Evolutionary conservation across 2,888 invertebrate genomes (phyloP), one percentile per base, ranked within the genome.

Genomic region (Drosophila anomelani): DNA sequence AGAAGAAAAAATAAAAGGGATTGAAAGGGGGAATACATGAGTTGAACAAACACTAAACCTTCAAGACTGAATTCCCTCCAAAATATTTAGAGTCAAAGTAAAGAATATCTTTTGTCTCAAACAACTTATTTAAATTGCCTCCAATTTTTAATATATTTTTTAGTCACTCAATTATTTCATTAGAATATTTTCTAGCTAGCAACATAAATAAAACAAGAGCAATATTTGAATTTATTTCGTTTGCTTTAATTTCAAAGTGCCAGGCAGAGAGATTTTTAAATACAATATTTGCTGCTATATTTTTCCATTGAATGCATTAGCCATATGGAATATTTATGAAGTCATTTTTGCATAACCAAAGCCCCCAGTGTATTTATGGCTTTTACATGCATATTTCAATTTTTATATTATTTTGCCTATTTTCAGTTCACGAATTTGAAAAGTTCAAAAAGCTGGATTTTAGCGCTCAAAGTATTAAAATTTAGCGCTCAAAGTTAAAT

Each of bases 311-410:
- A 54, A 41, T 60, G 32, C 41, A 57, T 60, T 57, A 57, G 57
- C 10, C 41, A 32, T 57, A 15, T 60, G 41, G 13, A 57, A 57
- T 60, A 60, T 60, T 60, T 60, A 60, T 60, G 60, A 60, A 60
- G 41, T 60, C 60, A 23, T 34, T 60, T 60, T 60, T 57, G 60
- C 60, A 60, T 57, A 60, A 57, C 60, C 60, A 57, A 60, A 60
- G 20, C 39, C 60, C 32, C 57, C 32, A 57, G 41, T 43, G 60
- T 41, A 60, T 60, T 60, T 60, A 43, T 60, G 60, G 41, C 41
- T 43, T 60, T 60, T 26, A 43, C 54, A 54, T 39, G 53, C 29
- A 59, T 54, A 39, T 15, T 56, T 23, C 3, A 41, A 17, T n/a
- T 13, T 56, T 38, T 23, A 13, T 41, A 23, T 20, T 20, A 12